These are phyloP conservation scores for Odontamblyopus rebecca DNA, from an alignment of 2,797 vertebrate species.

Conservation along the genomic window DNA sequence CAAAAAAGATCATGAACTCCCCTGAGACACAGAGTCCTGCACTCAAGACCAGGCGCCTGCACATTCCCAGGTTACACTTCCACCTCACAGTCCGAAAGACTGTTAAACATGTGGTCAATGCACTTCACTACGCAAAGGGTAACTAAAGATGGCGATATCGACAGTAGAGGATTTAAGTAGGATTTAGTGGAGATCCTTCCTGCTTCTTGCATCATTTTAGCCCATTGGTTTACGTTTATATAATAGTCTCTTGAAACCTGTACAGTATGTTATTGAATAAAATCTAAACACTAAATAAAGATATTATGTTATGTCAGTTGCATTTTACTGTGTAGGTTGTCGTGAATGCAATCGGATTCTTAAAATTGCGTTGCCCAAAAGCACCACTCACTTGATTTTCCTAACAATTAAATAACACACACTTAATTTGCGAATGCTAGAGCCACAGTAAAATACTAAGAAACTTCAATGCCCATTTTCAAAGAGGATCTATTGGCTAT, in stretches of 20 bases:
- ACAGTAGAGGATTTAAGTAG: background rate
- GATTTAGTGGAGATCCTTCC: background rate
- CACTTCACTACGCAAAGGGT: background rate
- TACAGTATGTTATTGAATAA: background rate
- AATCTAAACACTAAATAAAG: background rate
- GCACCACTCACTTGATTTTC: background rate
- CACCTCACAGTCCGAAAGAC: constrained; percentile 8
- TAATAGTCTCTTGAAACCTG: constrained; percentile 1
- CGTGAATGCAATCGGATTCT: background rate
- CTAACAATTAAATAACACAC: background rate
- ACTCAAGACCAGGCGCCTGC: constrained; percentile 27
- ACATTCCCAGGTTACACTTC: constrained; percentile 32
- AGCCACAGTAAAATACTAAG: background rate
- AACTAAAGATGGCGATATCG: background rate
- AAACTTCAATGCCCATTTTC: background rate
- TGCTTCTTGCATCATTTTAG: background rate
- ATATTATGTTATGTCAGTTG: background rate
- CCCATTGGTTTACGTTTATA: background rate
- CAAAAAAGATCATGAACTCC: constrained; percentile 30
- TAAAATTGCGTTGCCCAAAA: background rate
- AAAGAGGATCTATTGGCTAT: background rate
- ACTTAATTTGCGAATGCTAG: background rate
- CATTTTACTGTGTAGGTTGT: background rate
- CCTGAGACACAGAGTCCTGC: constrained; percentile 13
- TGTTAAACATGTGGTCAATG: background rate